Evolutionary conservation across 2,113 vertebrate species (phyloP).

Genomic region (Tursiops truncatus): DNA sequence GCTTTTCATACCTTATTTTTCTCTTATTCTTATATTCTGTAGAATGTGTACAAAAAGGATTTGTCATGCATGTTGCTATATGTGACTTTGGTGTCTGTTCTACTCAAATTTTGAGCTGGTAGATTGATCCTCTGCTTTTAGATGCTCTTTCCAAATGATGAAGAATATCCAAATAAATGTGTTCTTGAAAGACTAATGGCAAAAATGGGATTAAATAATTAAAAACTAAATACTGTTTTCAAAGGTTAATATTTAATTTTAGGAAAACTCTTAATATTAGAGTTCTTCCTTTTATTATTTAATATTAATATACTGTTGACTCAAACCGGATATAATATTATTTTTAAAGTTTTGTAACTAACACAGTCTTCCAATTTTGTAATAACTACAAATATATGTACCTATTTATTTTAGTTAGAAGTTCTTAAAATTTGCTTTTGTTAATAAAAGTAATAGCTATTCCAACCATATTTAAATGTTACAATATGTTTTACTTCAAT

Average conservation of each 20-base stretch:
- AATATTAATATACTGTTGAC: neutral
- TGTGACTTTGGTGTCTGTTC: neutral
- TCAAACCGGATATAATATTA: neutral
- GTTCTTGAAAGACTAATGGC: neutral
- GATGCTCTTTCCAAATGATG: neutral
- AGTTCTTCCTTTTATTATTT: neutral
- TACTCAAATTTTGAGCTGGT: neutral
- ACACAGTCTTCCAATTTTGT: neutral
- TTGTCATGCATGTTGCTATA: neutral
- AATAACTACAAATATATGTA: neutral
- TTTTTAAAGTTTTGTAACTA: neutral
- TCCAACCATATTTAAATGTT: neutral
- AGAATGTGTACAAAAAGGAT: neutral
- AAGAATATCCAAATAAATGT: neutral
- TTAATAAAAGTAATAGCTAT: neutral
- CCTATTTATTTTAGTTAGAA: neutral
- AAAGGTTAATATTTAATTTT: neutral
- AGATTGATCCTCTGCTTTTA: neutral
- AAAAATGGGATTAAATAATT: neutral
- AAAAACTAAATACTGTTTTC: neutral
- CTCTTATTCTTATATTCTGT: neutral
- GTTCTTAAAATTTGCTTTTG: neutral
- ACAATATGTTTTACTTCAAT: neutral
- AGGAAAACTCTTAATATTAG: neutral
- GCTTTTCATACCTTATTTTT: neutral